These are phyloP conservation scores for Eptatretus atami DNA, from an alignment of 2,797 vertebrate genomes.

Conservation along the genomic window DNA sequence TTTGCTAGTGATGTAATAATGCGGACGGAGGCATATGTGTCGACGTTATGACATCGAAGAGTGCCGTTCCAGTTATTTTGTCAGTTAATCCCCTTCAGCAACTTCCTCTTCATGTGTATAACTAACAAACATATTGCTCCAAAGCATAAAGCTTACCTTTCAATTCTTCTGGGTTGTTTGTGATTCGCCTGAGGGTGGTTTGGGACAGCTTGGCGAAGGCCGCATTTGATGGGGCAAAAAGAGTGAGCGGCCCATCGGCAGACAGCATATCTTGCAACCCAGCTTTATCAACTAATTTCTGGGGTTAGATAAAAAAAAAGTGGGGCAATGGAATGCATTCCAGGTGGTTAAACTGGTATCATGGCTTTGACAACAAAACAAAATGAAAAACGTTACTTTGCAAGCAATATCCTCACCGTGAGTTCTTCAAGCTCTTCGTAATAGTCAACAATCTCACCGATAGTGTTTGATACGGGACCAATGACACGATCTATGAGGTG, in stretches of 20 bases:
- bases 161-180: constrained; percentile 59
- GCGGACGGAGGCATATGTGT: too few relatives aligned
- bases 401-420: constrained; percentile 21
- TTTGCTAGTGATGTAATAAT: too few relatives aligned
- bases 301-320: constrained; percentile 6
- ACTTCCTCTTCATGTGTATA: too few relatives aligned
- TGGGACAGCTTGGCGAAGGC: constrained; percentile 65
- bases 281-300: constrained; percentile 55
- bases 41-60: too few relatives aligned
- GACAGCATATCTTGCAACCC: constrained; percentile 44
- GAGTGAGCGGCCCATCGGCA: constrained; percentile 37
- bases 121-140: too few relatives aligned
- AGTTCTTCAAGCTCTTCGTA: constrained; percentile 63
- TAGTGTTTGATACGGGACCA: constrained; percentile 41
- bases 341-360: too few relatives aligned
- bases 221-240: constrained; percentile 69
- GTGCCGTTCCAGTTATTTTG: too few relatives aligned
- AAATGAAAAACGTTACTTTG: too few relatives aligned
- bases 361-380: too few relatives aligned
- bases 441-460: constrained; percentile 37
- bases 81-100: too few relatives aligned
- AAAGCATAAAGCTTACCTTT: constrained; percentile 22
- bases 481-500: constrained; percentile 86
- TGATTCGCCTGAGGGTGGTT: constrained; percentile 47
- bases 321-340: neutral